Base-by-base conservation (phyloP, 1,140 invertebrate genomes). In the Halesus radiatus region DNA sequence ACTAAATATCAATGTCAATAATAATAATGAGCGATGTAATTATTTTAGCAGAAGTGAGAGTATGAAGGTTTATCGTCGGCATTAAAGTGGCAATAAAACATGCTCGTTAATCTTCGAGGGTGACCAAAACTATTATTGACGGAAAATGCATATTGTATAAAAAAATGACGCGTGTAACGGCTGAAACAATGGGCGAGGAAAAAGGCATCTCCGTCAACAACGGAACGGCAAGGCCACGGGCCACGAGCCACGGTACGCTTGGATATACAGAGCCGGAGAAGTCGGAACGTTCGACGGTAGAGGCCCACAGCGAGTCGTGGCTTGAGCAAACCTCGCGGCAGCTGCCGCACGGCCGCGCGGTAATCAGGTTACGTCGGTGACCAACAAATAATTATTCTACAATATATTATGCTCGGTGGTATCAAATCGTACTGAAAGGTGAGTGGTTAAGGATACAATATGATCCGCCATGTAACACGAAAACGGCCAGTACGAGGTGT, bases 151-250 rank as follows among this genome's bases (percentile, higher is more conserved):
- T 15, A 45, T 8, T 20, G 16, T 32, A 66, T 2, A 32, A 29
- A 16, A 70, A 18, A 37, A 68, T 50, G n/a, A 50, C 32, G 32
- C 64, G 68, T 13, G 68, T 23, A 20, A 18, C 23, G 18, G 22
- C 68, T 32, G 72, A 37, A 75, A 75, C 72, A 75, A 75, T 75
- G 29, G 72, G 22, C 54, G 26, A 20, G 23, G 15, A 75, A 75
- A 29, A 75, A 58, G 29, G 72, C 72, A 58, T 75, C 72, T 75
- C 72, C 54, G 32, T 54, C 68, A 22, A 29, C 70, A 74, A 18
- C 70, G 52, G 18, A 20, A 52, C 54, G 18, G n/a, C 20, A 53
- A 52, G 68, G 50, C 45, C 68, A 50, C 45, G 37, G 45, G 8
- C n/a, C 45, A 5, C 37, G 37, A 45, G 37, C 10, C 37, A 1